Conservation (phyloP, 2,113 vertebrate genomes). For the Microtus oregoni region DNA sequence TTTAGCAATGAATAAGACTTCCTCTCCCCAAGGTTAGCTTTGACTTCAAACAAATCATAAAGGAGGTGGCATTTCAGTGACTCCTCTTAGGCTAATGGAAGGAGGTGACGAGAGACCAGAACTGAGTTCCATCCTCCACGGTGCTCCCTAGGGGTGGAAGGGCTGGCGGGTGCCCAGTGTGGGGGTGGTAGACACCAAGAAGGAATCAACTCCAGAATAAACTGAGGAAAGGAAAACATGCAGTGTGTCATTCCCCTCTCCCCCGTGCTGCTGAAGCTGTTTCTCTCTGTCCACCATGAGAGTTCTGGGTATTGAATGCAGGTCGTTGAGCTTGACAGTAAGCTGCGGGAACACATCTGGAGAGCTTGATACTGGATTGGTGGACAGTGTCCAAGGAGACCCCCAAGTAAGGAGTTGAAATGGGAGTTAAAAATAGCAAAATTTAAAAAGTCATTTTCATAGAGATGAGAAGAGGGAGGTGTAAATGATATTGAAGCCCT, state of each 20-base stretch:
- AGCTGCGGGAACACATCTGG: neutral
- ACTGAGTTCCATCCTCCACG: neutral
- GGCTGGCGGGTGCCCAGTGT: neutral
- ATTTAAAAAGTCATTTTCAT: neutral
- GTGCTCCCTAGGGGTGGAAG: neutral
- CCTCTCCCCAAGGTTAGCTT: neutral
- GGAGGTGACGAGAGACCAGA: neutral
- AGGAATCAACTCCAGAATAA: slow-evolving; percentile 1
- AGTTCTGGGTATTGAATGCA: neutral
- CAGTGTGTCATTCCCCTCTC: neutral
- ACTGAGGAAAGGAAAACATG: neutral
- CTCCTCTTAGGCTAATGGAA: neutral
- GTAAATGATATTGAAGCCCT: neutral
- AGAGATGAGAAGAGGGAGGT: neutral
- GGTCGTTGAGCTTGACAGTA: neutral
- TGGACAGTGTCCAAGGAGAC: neutral
- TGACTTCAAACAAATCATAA: neutral
- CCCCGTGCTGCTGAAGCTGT: neutral
- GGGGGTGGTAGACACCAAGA: neutral
- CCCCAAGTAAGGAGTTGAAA: neutral
- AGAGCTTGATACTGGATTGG: neutral
- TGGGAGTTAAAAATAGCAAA: slow-evolving; percentile 39
- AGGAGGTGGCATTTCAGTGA: neutral
- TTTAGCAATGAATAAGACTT: neutral
- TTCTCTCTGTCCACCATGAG: neutral